Conservation (phyloP, 2,797 vertebrate genomes). For the Gallinago stenura region DNA sequence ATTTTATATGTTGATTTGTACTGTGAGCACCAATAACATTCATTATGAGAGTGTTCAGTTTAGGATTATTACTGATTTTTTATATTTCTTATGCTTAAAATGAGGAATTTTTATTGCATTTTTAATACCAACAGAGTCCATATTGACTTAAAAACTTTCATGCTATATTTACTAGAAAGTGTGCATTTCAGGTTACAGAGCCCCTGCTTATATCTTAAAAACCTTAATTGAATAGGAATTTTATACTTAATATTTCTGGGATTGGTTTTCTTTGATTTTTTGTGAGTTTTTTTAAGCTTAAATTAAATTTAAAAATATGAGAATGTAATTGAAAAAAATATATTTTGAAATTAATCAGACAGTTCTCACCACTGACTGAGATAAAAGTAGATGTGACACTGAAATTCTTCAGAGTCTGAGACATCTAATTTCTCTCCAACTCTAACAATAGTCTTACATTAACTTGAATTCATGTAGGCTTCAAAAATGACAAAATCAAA, state of each 20-base stretch:
- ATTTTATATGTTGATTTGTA: background rate
- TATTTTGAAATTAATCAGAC: background rate
- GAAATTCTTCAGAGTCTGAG: background rate
- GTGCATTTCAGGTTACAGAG: background rate
- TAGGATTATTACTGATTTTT: background rate
- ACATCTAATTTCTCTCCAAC: background rate
- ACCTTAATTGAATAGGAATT: background rate
- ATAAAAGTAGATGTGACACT: background rate
- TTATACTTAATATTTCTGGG: background rate
- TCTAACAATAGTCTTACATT: background rate
- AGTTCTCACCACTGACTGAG: background rate
- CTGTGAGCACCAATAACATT: background rate
- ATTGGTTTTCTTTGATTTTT: background rate
- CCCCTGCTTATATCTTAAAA: background rate
- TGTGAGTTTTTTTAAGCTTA: accelerated
- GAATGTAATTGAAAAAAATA: background rate
- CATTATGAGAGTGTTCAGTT: background rate
- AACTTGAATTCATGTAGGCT: background rate
- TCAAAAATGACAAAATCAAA: background rate
- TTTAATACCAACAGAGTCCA: background rate
- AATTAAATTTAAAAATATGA: background rate
- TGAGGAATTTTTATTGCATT: background rate
- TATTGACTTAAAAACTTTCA: background rate
- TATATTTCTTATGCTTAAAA: background rate
- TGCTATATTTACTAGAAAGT: background rate